Evolutionary conservation across 2,888 invertebrate species (phyloP).

Genomic region (Cephonodes hylas): DNA sequence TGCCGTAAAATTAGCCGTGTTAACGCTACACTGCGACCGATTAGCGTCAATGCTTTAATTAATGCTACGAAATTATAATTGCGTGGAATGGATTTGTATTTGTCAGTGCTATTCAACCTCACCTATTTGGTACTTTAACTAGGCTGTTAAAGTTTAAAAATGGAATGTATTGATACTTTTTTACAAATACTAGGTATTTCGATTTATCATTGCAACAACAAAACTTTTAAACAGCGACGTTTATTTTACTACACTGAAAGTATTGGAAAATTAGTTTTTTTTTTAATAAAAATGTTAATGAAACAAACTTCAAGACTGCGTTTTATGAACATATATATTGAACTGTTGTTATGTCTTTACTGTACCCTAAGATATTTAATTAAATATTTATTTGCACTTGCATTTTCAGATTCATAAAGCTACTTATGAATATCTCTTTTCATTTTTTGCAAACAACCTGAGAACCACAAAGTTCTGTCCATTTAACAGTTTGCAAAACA

Average conservation of each 20-base stretch:
- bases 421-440: too few relatives aligned
- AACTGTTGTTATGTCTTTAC: too few relatives aligned
- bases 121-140: background rate
- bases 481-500: background rate
- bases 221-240: too few relatives aligned
- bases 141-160: background rate
- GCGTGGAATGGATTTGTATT: background rate
- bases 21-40: constrained; percentile 44
- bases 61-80: constrained; percentile 14
- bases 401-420: background rate
- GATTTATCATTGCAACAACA: background rate
- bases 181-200: background rate
- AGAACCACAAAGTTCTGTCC: background rate
- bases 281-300: too few relatives aligned
- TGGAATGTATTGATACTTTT: background rate
- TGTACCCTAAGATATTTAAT: too few relatives aligned
- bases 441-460: background rate
- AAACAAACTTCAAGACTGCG: too few relatives aligned
- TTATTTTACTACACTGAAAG: too few relatives aligned
- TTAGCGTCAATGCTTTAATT: constrained; percentile 44
- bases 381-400: background rate
- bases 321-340: too few relatives aligned
- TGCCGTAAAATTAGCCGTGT: constrained; percentile 50
- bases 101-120: background rate
- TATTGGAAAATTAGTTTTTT: too few relatives aligned